A percentile compares a stretch with the other conserved stretches of the same genome.
Conservation (phyloP, 2,888 invertebrate genomes). For the Drosophila prostipennis region DNA sequence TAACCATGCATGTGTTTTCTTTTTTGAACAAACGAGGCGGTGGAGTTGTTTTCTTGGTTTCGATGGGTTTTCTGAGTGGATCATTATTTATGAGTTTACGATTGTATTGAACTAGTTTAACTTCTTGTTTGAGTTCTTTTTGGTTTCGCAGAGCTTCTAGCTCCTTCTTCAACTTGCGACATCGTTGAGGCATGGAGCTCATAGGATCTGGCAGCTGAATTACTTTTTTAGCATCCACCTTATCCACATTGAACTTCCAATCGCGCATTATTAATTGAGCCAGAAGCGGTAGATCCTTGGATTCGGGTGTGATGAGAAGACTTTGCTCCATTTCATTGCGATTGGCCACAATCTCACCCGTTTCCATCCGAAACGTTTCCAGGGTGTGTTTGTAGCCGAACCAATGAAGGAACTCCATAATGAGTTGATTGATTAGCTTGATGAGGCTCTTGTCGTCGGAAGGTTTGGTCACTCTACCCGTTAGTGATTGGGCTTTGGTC, state of each 20-base stretch:
- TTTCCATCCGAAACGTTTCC: slow-evolving; percentile 81
- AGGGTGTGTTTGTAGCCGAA: slow-evolving; percentile 81
- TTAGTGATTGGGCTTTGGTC: slow-evolving; percentile 26
- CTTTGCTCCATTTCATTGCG: slow-evolving; percentile 64
- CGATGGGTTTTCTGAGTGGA: background rate
- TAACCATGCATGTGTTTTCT: background rate
- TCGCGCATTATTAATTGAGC: slow-evolving; percentile 16
- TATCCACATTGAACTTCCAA: background rate
- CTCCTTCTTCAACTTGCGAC: background rate
- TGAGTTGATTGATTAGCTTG: slow-evolving; percentile 76
- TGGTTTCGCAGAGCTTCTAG: background rate
- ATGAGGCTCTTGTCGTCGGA: slow-evolving; percentile 29
- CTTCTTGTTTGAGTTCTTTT: background rate
- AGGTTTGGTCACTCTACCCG: slow-evolving; percentile 25
- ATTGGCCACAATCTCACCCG: slow-evolving; percentile 57
- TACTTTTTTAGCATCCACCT: background rate
- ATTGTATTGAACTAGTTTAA: slow-evolving; percentile 19
- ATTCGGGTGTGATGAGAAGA: slow-evolving; percentile 59
- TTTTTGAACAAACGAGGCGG: background rate
- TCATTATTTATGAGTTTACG: slow-evolving; percentile 9
- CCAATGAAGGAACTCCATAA: slow-evolving; percentile 83
- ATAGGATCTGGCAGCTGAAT: background rate
- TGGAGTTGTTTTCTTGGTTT: background rate
- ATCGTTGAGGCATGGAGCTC: background rate
- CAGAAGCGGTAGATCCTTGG: slow-evolving; percentile 75